A percentile compares a stretch with the other conserved stretches of the same genome.
These are phyloP conservation scores for Drosophila cyrtoloma DNA, from an alignment of 2,888 invertebrate genomes.

Conservation along the genomic window DNA sequence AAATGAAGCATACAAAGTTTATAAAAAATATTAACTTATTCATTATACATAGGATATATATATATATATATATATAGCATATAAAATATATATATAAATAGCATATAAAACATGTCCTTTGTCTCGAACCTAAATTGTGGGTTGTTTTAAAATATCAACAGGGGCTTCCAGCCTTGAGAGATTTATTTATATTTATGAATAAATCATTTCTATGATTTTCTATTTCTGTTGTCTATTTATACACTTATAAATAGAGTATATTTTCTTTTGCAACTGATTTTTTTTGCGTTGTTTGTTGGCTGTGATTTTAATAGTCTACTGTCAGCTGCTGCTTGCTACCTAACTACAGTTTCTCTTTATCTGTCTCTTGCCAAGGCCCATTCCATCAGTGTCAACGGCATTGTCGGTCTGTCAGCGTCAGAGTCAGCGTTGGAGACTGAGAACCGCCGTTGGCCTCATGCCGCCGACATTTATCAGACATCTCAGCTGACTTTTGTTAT, in stretches of 20 bases:
- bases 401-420: conserved; percentile 63
- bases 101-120: too few species aligned
- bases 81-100: background rate
- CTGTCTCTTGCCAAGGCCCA: conserved; percentile 10
- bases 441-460: conserved; percentile 21
- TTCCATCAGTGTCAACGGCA: conserved; percentile 67
- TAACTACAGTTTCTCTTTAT: conserved; percentile 26
- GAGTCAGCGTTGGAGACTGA: conserved; percentile 32
- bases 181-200: background rate
- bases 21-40: background rate
- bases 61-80: too few species aligned
- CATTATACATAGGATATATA: background rate
- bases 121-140: background rate
- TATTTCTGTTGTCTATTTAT: background rate
- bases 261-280: background rate
- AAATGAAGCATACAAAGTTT: background rate
- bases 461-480: conserved; percentile 67
- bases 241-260: conserved; percentile 19
- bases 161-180: background rate
- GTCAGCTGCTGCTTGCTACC: conserved; percentile 17
- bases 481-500: conserved; percentile 42
- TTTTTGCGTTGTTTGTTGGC: conserved; percentile 17
- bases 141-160: background rate
- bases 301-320: conserved; percentile 43
- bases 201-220: conserved; percentile 7